Conservation (phyloP, 2,113 vertebrate genomes). For the Aythya baeri region DNA sequence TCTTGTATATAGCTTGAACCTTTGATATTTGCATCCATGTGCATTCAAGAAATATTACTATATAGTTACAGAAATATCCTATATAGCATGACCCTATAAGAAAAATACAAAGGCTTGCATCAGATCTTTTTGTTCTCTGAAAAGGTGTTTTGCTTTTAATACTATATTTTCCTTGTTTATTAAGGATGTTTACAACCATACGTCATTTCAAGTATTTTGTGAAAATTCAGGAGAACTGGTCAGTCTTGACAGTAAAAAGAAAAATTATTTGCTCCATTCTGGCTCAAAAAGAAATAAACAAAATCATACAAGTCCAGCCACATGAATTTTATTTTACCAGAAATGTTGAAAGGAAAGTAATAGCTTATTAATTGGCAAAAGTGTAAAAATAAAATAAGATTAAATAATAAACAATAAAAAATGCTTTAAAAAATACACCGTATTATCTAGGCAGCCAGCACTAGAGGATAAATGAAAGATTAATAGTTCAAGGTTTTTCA, state of each 20-base stretch:
- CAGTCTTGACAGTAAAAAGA: not conserved
- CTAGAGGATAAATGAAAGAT: not conserved
- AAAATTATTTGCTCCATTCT: not conserved
- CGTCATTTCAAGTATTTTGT: not conserved
- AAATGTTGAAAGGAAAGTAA: not conserved
- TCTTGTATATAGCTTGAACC: constrained; percentile 15
- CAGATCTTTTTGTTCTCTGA: not conserved
- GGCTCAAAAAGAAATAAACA: not conserved
- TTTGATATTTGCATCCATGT: constrained; percentile 53
- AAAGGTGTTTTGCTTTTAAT: not conserved
- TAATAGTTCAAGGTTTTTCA: constrained; percentile 8
- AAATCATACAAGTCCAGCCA: not conserved
- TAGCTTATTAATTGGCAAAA: not conserved
- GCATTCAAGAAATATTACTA: not conserved
- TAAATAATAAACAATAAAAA: too few relatives aligned
- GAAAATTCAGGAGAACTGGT: not conserved
- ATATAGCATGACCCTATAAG: not conserved
- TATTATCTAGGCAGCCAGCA: not conserved
- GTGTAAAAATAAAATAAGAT: not conserved
- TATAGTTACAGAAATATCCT: not conserved
- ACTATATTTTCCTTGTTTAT: not conserved
- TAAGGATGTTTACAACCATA: not conserved
- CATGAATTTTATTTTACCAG: not conserved
- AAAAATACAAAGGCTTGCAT: not conserved
- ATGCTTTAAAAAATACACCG: not conserved